These are phyloP conservation scores for Momotus momota DNA, from an alignment of 2,797 vertebrate species.

Conservation along the genomic window DNA sequence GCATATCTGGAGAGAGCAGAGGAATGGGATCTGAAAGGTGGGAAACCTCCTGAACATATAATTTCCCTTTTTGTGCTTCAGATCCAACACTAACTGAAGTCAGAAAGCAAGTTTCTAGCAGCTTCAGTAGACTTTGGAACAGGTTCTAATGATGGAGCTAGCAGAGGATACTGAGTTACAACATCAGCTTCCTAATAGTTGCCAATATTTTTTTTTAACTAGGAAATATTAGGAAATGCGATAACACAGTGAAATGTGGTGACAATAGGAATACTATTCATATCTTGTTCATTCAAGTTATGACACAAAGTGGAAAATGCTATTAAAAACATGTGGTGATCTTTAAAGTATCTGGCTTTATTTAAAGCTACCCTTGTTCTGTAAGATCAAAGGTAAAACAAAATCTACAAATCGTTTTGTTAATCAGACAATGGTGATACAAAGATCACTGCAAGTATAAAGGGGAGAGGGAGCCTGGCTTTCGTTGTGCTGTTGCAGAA, in stretches of 20 bases:
- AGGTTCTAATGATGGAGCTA: not conserved
- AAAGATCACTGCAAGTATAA: conserved; percentile 70
- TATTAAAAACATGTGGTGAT: conserved; percentile 78
- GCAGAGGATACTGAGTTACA: conserved; percentile 30
- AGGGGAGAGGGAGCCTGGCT: not conserved
- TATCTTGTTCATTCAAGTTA: conserved; percentile 78
- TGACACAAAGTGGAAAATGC: conserved; percentile 74
- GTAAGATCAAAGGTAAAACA: conserved; percentile 82
- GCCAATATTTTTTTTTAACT: conserved; percentile 60
- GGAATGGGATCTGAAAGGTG: conserved; percentile 34
- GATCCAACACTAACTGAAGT: not conserved
- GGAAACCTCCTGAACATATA: not conserved
- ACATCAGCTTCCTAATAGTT: conserved; percentile 15
- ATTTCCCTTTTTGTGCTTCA: not conserved
- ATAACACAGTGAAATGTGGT: conserved; percentile 69
- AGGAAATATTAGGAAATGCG: conserved; percentile 71
- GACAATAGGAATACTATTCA: conserved; percentile 69
- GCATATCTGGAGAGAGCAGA: not conserved
- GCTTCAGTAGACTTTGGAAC: not conserved
- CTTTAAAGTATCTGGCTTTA: conserved; percentile 80
- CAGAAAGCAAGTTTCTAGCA: not conserved
- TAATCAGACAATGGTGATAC: conserved; percentile 76
- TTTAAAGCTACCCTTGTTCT: conserved; percentile 78
- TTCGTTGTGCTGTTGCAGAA: not conserved
- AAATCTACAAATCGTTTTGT: conserved; percentile 80